Evolutionary conservation across 2,113 vertebrate species (phyloP), one percentile per base, ranked within the genome.

Genomic region (Psilopogon haemacephalus): DNA sequence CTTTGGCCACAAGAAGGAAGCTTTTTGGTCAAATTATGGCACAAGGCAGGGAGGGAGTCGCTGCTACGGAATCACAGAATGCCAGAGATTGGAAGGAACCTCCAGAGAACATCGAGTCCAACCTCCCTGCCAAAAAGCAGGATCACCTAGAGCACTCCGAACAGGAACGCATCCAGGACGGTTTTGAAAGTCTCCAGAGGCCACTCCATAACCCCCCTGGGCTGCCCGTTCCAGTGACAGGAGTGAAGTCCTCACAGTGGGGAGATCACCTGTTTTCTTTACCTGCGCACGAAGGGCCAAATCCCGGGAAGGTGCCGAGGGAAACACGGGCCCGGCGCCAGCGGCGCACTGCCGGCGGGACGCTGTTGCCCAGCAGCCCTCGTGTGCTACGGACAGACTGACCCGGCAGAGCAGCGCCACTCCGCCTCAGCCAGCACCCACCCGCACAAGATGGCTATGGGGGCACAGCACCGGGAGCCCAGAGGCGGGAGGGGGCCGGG

Each of bases 231-330:
- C 15, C 42, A 18, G 42, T 44, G 42, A 15, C 42, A 37, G 10
- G 4, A 26, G 32, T 0, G 30, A 21, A 32, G 7, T 8, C 8
- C 17, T 38, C 20, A 1, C 5, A 1, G 17, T 2, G 4, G 28
- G 10, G 4, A 40, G 38, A 32, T 17, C 8, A 7, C 8, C 72
- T 6, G 13, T 2, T 9, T 19, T 21, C 17, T 40, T 17, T n/a
- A 4, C 1, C n/a, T 0, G 28, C 10, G n/a, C 17, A 15, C 0
- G 27, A 32, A 6, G 32, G 21, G 35, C 20, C 37, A 13, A 37
- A 14, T 14, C 33, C n/a, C 30, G 12, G 15, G 38, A 1, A 16
- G 12, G 8, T 9, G 13, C 62, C 44, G 38, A 40, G 33, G 38
- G 9, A 11, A 11, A 14, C n/a, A 15, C 27, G 44, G n/a, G 30